Percentiles rank a stretch among this genome's conserved stretches.
phyloP scores from a whole-genome alignment of 2,797 vertebrate species.

The Syndactyla subalaris region DNA sequence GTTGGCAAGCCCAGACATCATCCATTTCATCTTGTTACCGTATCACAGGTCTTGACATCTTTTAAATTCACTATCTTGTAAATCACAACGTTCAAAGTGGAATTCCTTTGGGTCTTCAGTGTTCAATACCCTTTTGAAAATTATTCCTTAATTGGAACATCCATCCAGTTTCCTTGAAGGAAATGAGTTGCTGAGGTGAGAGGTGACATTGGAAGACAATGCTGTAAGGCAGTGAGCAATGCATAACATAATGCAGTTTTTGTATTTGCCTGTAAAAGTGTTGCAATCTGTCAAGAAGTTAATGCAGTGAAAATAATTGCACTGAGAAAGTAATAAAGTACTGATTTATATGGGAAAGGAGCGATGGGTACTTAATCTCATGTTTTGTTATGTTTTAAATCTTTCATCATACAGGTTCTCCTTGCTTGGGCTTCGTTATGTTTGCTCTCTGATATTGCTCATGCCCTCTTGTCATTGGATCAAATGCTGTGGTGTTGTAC shows the following conservation, averaged over 20 bases:
- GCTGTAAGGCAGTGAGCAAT: neutral
- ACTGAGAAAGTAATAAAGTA: neutral
- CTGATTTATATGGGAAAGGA: neutral
- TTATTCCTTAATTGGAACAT: neutral
- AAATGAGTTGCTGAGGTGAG: neutral
- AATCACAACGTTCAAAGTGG: neutral
- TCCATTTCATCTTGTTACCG: neutral
- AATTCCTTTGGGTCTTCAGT: neutral
- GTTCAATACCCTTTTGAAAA: neutral
- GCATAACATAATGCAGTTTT: neutral
- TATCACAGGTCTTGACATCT: neutral
- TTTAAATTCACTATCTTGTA: neutral
- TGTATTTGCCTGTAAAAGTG: neutral
- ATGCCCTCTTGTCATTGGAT: neutral
- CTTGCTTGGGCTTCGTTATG: neutral
- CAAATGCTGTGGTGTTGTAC: accelerated
- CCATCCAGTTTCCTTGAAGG: neutral
- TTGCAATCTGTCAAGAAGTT: neutral
- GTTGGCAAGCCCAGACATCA: neutral
- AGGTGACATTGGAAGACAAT: neutral
- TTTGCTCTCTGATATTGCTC: neutral
- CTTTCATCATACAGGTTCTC: neutral
- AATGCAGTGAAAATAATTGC: neutral
- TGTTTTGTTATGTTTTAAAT: neutral
- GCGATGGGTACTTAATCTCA: neutral